These are phyloP conservation scores for Mesoligia furuncula DNA, from an alignment of 2,888 invertebrate genomes.

Conservation along the genomic window DNA sequence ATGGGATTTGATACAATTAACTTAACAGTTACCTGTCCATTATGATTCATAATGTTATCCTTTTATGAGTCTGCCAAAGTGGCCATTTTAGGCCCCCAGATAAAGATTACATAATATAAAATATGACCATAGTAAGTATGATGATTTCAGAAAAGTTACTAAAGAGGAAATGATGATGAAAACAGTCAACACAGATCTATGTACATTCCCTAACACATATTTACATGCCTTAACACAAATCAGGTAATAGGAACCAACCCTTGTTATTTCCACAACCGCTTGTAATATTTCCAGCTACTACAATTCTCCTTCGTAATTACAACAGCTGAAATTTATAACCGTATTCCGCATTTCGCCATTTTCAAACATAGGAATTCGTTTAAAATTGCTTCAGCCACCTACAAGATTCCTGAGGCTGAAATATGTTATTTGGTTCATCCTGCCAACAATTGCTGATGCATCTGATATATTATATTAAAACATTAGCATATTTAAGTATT, in stretches of 20 bases:
- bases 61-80: too few species aligned
- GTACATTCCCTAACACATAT: neutral
- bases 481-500: constrained; percentile 24
- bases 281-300: constrained; percentile 55
- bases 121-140: neutral
- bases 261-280: constrained; percentile 36
- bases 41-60: too few species aligned
- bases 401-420: constrained; percentile 67
- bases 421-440: constrained; percentile 66
- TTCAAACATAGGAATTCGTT: constrained; percentile 74
- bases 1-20: too few species aligned
- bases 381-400: constrained; percentile 71
- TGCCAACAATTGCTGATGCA: constrained; percentile 61
- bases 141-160: neutral
- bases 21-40: too few species aligned
- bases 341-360: constrained; percentile 70
- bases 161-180: neutral
- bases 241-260: neutral
- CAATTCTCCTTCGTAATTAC: constrained; percentile 64
- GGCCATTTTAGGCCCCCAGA: neutral
- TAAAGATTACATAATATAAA: neutral
- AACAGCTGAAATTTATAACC: constrained; percentile 68
- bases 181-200: neutral
- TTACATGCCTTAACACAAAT: neutral
- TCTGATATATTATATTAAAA: constrained; percentile 45